Evolutionary conservation across 1,140 invertebrate species (phyloP).

Genomic region (Frieseomelitta varia): DNA sequence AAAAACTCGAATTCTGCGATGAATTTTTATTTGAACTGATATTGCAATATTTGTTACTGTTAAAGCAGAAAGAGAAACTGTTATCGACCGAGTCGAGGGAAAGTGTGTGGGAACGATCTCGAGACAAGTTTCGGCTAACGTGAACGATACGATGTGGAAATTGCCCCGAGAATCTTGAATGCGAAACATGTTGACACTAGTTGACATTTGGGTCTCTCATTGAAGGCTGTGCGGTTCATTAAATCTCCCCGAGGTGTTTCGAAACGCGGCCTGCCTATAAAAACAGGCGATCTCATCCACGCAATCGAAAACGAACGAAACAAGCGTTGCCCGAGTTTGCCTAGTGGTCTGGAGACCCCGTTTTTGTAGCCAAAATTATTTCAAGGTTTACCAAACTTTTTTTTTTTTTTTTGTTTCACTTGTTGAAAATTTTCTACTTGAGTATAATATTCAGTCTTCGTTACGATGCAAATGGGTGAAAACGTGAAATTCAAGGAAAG

Average conservation of each 20-base stretch:
- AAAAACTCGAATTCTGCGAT: too few species aligned
- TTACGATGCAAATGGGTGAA: neutral
- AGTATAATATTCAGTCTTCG: too few species aligned
- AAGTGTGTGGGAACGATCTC: neutral
- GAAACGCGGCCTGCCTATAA: neutral
- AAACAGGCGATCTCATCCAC: neutral
- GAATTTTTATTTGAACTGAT: too few species aligned
- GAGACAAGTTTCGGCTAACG: neutral
- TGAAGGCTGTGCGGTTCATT: neutral
- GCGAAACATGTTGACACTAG: conserved; percentile 11
- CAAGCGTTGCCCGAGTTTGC: too few species aligned
- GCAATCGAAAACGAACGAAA: neutral
- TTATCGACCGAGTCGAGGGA: too few species aligned
- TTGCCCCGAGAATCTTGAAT: neutral
- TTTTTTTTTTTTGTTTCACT: too few species aligned
- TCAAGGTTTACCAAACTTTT: too few species aligned
- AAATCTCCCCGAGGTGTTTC: neutral
- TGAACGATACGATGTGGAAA: neutral
- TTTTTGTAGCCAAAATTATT: too few species aligned
- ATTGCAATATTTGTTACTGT: too few species aligned
- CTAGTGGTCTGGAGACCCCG: too few species aligned
- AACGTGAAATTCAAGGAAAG: neutral
- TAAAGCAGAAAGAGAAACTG: too few species aligned
- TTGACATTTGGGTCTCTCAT: conserved; percentile 2
- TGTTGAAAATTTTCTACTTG: too few species aligned